Conservation (phyloP, 2,888 invertebrate species). For the Lasioglossum marginatum region DNA sequence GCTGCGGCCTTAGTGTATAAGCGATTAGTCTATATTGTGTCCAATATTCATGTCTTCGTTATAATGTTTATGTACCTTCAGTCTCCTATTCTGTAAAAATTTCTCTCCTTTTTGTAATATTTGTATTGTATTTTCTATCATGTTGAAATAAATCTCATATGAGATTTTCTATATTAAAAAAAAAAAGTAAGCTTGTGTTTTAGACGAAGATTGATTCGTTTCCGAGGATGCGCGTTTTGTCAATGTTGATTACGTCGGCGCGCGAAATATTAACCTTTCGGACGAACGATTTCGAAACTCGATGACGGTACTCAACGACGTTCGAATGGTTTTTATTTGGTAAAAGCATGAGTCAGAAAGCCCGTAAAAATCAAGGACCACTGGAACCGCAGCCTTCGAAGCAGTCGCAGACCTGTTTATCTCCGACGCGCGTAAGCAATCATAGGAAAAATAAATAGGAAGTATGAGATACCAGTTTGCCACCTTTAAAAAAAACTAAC, state of each 20-base stretch:
- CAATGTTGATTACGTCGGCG: background rate
- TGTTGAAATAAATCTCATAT: too few species aligned
- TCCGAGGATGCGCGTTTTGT: background rate
- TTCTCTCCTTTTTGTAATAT: too few species aligned
- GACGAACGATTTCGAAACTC: background rate
- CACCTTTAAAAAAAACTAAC: background rate
- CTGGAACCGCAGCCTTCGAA: background rate
- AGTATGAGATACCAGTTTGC: background rate
- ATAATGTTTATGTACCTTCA: too few species aligned
- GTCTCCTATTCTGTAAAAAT: too few species aligned
- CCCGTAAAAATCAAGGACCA: background rate
- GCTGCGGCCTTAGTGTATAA: too few species aligned
- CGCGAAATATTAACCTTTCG: constrained; percentile 14
- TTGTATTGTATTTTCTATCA: too few species aligned
- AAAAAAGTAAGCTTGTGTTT: background rate
- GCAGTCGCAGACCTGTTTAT: background rate
- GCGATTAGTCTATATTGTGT: too few species aligned
- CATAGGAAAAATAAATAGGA: background rate
- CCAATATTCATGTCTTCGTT: too few species aligned
- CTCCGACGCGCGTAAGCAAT: background rate
- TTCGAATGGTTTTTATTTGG: background rate
- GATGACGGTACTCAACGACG: background rate
- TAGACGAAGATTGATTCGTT: background rate
- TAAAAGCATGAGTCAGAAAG: background rate
- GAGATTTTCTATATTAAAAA: too few species aligned